Conservation (phyloP, 1,140 invertebrate genomes). For the Dufourea novaeangliae region DNA sequence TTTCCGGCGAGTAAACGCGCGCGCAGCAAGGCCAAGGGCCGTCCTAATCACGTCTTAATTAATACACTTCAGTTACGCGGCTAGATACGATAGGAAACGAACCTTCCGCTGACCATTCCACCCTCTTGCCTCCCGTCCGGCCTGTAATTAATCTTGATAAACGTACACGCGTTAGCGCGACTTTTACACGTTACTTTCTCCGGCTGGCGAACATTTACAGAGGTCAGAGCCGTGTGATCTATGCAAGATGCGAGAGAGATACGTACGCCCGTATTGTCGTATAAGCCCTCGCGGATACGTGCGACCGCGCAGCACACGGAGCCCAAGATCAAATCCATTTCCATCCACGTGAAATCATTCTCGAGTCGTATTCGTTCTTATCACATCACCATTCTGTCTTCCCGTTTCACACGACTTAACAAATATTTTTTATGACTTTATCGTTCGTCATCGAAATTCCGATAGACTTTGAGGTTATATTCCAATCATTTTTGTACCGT, state of each 20-base stretch:
- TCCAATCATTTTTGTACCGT: too few species aligned
- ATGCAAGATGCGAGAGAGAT: constrained; percentile 76
- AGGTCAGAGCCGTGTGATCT: constrained; percentile 77
- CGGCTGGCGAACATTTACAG: constrained; percentile 71
- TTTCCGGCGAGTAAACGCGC: constrained; percentile 24
- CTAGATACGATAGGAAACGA: constrained; percentile 26
- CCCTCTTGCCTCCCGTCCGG: constrained; percentile 21
- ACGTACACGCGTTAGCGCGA: constrained; percentile 54
- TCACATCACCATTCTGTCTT: too few species aligned
- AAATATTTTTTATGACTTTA: too few species aligned
- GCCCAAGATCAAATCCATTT: background rate
- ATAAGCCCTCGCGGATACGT: constrained; percentile 30
- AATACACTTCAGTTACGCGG: constrained; percentile 30
- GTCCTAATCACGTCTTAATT: constrained; percentile 55
- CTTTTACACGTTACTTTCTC: constrained; percentile 74
- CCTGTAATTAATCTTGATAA: constrained; percentile 69
- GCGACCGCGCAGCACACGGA: constrained; percentile 1
- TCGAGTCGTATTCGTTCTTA: background rate
- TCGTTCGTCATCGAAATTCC: too few species aligned
- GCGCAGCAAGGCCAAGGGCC: constrained; percentile 32
- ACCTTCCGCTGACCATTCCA: constrained; percentile 36
- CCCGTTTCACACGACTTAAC: too few species aligned
- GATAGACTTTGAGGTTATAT: too few species aligned
- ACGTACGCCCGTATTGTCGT: constrained; percentile 72
- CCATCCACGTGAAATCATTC: background rate